Evolutionary conservation across 2,888 invertebrate species (phyloP), one percentile per base, ranked within the genome.

Genomic region (Phengaris alcon): DNA sequence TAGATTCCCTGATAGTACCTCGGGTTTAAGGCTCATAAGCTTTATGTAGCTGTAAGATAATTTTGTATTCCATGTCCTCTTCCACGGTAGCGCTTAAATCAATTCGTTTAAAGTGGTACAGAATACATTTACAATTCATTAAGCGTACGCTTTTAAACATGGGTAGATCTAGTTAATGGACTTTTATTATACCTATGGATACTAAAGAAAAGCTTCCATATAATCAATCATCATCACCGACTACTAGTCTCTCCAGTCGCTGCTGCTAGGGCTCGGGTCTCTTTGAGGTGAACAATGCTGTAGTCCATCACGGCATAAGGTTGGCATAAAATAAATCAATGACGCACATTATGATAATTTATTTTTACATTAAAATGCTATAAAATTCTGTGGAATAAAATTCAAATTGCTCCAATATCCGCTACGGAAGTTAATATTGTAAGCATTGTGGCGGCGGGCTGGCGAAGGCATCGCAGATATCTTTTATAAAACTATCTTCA

Each of bases 401-500:
- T 51, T 6, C 15, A 70, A 51, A 51, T 70, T 48, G 10, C 9
- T 51, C 6, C 4, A 51, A 51, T 70, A 51, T 70, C 51, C 22
- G 22, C 6, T 2, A 10, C 9, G 15, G 70, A 70, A 22, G 51
- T 70, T 6, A 70, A 22, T 54, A 52, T 13, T 74, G 12, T 35
- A 68, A 13, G 72, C 81, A 81, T 7, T 78, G 75, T 6, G 77
- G 77, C 2, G 80, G 80, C 68, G 78, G 64, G 9, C 76, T 77
- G 12, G 13, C n/a, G 46, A 81, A 80, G n/a, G 77, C 79, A 48
- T 69, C 73, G 68, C 81, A 81, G 9, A 81, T 75, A 12, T 77
- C 77, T 46, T 68, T 76, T 51, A 78, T 74, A 10, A 81, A 77
- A 13, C 76, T 64, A n/a, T 64, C 35, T 0, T 76, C 73, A 8